Percentiles rank a stretch among this genome's conserved stretches.
Conservation (phyloP, 92 coral and sea anemone species). For the Paragorgia papillata region DNA sequence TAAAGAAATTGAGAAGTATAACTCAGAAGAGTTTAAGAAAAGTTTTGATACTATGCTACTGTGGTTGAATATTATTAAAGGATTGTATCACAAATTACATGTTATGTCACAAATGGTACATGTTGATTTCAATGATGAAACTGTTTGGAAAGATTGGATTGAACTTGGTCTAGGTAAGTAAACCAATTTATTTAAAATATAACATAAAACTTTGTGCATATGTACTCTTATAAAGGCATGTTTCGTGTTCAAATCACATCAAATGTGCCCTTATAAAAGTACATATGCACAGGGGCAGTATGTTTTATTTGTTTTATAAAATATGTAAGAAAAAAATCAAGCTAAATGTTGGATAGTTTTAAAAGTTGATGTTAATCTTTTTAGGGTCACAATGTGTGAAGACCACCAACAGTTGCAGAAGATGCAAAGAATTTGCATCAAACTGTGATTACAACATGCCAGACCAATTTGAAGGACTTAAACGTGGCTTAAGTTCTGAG, state of each 20-base stretch:
- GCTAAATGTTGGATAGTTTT: too few relatives aligned
- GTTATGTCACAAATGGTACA: conserved; percentile 79
- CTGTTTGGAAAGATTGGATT: conserved; percentile 86
- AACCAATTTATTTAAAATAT: too few relatives aligned
- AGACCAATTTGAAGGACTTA: conserved; percentile 8
- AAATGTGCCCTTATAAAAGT: too few relatives aligned
- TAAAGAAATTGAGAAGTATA: conserved; percentile 69
- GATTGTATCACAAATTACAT: conserved; percentile 79
- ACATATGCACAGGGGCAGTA: too few relatives aligned
- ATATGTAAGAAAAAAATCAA: too few relatives aligned
- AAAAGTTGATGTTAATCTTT: conserved; percentile 26
- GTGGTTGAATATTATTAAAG: conserved; percentile 85
- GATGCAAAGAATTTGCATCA: conserved; percentile 13
- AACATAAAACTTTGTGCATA: too few relatives aligned
- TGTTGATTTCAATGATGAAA: conserved; percentile 63
- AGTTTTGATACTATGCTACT: conserved; percentile 76
- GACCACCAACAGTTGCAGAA: background rate
- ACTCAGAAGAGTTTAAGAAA: conserved; percentile 57
- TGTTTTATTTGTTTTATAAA: too few relatives aligned
- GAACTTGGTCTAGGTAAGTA: conserved; percentile 80
- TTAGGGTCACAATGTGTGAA: conserved; percentile 2
- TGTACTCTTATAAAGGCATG: too few relatives aligned
- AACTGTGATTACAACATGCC: background rate
- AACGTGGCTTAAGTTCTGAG: conserved; percentile 35
- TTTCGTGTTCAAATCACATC: too few relatives aligned